Evolutionary conservation across 2,888 invertebrate genomes (phyloP), one percentile per base, ranked within the genome.

Genomic region (Archips xylosteana): DNA sequence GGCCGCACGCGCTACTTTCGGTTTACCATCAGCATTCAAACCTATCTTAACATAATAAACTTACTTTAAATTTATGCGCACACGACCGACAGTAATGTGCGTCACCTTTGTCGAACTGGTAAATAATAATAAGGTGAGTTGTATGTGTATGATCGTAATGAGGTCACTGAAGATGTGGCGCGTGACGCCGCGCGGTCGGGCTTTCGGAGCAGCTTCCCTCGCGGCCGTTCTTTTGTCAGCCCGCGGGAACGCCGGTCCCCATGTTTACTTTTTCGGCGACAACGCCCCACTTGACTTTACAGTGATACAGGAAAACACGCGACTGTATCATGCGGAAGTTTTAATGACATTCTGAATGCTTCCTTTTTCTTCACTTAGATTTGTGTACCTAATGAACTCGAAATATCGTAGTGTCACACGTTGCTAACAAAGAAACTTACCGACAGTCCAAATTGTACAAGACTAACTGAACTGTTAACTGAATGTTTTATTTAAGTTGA

Each of bases 171-270:
- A 75, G 68, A 76, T 78, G 81, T 78, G 79, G 81, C 81, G 81
- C 85, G 84, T 83, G 84, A 85, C 83, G 82, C 82, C 78, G 76
- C 80, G 75, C 81, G 74, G 78, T 75, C 78, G 76, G 49, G 49
- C 49, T 49, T 77, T 78, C 70, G 70, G 23, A 73, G 75, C 75
- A 76, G 78, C 70, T 79, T 82, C 80, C 85, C 82, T 84, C 84
- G 79, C 61, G 85, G 88, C 85, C 86, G 83, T 82, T 81, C 83
- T 86, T 82, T 85, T 85, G 84, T 85, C 83, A 83, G 83, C 82
- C 83, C 79, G 78, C 83, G 79, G 84, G 84, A 83, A 81, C 85
- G 79, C 77, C 79, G 81, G 82, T 83, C 85, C 85, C 87, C 82
- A 78, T 85, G 84, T 86, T 87, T 87, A 86, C 85, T 84, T 86